A percentile compares a stretch with the other conserved stretches of the same genome.
phyloP scores from a whole-genome alignment of 2,888 invertebrate species.

The Epistrophe eligans region DNA sequence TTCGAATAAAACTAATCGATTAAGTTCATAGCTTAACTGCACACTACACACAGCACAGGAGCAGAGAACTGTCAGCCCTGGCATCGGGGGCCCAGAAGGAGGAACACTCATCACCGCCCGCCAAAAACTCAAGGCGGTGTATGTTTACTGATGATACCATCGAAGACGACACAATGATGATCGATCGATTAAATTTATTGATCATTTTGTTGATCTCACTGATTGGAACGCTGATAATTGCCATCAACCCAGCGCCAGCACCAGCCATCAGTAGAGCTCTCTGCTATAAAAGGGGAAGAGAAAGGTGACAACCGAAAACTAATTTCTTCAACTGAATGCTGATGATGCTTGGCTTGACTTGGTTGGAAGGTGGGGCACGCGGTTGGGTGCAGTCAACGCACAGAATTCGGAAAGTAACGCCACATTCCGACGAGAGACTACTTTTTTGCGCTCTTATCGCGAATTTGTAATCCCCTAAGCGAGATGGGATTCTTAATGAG shows the following conservation, averaged over 20 bases:
- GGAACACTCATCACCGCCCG: constrained; percentile 28
- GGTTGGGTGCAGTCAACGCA: constrained; percentile 15
- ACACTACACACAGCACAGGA: constrained; percentile 24
- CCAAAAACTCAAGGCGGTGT: constrained; percentile 14
- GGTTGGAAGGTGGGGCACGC: not conserved
- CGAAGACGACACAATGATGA: constrained; percentile 63
- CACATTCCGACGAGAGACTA: constrained; percentile 51
- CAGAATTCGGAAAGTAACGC: constrained; percentile 66
- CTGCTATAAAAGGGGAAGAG: constrained; percentile 5
- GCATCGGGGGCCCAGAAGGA: constrained; percentile 31
- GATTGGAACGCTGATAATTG: constrained; percentile 65
- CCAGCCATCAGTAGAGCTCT: not conserved
- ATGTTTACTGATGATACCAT: constrained; percentile 9
- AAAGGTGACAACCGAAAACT: constrained; percentile 53
- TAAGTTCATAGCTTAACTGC: constrained; percentile 70
- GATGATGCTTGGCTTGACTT: not conserved
- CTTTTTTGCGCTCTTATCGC: constrained; percentile 60
- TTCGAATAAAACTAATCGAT: constrained; percentile 78
- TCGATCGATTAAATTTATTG: constrained; percentile 74
- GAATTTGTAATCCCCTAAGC: constrained; percentile 72
- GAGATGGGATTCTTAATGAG: constrained; percentile 80
- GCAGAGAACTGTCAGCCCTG: constrained; percentile 38
- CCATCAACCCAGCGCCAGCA: constrained; percentile 15
- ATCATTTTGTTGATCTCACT: constrained; percentile 58
- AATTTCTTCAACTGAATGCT: constrained; percentile 34